A percentile compares a stretch with the other conserved stretches of the same genome.
Evolutionary conservation across 1,140 invertebrate genomes (phyloP).

Genomic region (Metopolophium dirhodum): DNA sequence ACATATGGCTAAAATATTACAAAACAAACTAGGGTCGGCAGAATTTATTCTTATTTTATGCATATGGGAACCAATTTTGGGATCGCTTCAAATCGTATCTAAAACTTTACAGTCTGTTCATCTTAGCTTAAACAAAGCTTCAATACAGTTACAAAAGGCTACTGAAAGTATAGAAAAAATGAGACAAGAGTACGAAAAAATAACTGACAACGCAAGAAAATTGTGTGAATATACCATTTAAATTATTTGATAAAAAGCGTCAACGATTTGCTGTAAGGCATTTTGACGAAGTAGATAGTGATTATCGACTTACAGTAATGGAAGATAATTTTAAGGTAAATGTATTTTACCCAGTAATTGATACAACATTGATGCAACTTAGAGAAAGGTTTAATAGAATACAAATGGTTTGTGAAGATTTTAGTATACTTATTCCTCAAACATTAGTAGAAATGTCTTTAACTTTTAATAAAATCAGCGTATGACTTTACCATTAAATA

Average conservation of each 20-base stretch:
- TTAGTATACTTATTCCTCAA: too few relatives aligned
- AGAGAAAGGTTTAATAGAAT: neutral
- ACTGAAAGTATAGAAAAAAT: neutral
- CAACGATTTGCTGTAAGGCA: neutral
- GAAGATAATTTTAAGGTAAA: constrained; percentile 22
- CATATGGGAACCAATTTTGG: constrained; percentile 13
- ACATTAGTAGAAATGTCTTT: neutral
- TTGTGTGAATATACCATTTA: constrained; percentile 9
- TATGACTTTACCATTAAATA: neutral
- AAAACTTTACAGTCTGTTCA: neutral
- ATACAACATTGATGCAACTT: neutral
- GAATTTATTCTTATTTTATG: constrained; percentile 23
- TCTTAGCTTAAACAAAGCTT: neutral
- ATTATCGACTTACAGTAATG: neutral
- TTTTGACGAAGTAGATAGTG: neutral
- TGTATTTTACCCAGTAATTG: neutral
- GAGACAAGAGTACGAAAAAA: too few relatives aligned
- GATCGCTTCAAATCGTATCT: neutral
- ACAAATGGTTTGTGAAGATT: neutral
- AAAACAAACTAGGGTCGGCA: neutral
- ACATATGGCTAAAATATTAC: neutral
- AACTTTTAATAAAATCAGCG: neutral
- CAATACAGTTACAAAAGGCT: neutral
- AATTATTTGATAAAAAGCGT: constrained; percentile 1
- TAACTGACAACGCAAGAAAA: too few relatives aligned